Base-by-base conservation (phyloP, 2,113 vertebrate species). In the Salvelinus namaycush region DNA sequence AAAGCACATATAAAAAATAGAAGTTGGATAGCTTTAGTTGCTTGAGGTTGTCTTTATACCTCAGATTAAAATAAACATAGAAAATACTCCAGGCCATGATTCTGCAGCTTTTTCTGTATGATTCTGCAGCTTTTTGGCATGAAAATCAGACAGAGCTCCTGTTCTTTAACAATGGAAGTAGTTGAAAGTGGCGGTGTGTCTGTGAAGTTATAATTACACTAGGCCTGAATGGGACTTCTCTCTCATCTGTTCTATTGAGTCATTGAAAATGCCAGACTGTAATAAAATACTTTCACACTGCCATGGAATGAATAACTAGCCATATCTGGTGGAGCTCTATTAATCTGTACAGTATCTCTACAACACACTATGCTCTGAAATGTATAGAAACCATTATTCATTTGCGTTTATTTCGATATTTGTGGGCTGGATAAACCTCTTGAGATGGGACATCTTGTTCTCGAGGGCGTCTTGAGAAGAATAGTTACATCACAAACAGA, bases 161-260 rank as follows among this genome's bases (percentile, higher is more conserved):
- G n/a, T 59, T 51, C 29, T 66, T 60, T 20, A 54, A 16, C 5
- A 66, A 22, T 49, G 27, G 60, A 62, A 39, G 12, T 22, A 22
- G 26, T 29, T 66, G 48, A 76, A 76, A 67, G 59, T 39, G 22
- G 72, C 27, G 1, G 14, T 54, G 48, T 57, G 14, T 65, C 18
- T 68, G 54, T 68, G 48, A 65, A 67, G 26, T 72, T 51, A 29
- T 80, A 68, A 75, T 72, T 75, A 67, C 18, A 57, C 48, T 76
- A 54, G 51, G 16, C 51, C 12, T 54, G 74, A 75, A 73, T 62
- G 59, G n/a, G 59, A 9, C n/a, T 62, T 62, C 59, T 72, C 39
- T 74, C 73, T 79, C 24, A 72, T 72, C 69, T 69, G 44, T 75
- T 24, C 13, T 16, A 49, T 34, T 82, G 78, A 84, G 62, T 82